Evolutionary conservation across 1,140 invertebrate species (phyloP).

Genomic region (Bombus superbus): DNA sequence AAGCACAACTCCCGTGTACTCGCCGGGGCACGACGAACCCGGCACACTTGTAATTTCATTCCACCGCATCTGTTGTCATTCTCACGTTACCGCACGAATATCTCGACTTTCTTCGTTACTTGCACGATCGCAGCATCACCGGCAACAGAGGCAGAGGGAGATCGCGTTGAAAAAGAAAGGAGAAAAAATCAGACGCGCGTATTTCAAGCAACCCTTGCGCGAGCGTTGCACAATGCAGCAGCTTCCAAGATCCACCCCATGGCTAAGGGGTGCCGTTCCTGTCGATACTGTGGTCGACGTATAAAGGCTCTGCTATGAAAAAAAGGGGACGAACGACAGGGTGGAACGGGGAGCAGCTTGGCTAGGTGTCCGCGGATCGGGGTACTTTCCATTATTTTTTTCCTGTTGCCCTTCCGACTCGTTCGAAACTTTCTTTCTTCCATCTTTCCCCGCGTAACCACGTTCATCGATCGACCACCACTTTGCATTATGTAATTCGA

Average conservation of each 20-base stretch:
- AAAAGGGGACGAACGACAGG: conserved; percentile 7
- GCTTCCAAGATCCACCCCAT: conserved; percentile 35
- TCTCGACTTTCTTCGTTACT: conserved; percentile 60
- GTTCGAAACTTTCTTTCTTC: not conserved
- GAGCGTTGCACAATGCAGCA: conserved; percentile 59
- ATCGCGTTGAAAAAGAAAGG: conserved; percentile 29
- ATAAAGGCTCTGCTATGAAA: conserved; percentile 48
- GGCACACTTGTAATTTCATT: conserved; percentile 76
- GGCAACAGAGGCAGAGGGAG: not conserved
- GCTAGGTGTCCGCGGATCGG: conserved; percentile 19
- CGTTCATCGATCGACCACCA: not conserved
- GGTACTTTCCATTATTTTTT: conserved; percentile 32
- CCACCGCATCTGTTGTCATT: conserved; percentile 77
- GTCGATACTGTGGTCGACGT: conserved; percentile 52
- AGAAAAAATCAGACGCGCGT: conserved; percentile 60
- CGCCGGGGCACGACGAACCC: conserved; percentile 43
- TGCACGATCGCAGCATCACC: not conserved
- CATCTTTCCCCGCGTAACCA: no score
- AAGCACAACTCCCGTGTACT: conserved; percentile 62
- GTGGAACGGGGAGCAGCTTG: not conserved
- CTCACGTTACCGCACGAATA: conserved; percentile 72
- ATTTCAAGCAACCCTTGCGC: conserved; percentile 70
- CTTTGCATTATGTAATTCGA: conserved; percentile 5
- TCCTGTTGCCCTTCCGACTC: conserved; percentile 15
- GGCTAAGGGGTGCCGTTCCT: conserved; percentile 45